Percentiles rank a stretch among this genome's conserved stretches.
Evolutionary conservation across 1,140 invertebrate genomes (phyloP).

Genomic region (Colletes gigas): DNA sequence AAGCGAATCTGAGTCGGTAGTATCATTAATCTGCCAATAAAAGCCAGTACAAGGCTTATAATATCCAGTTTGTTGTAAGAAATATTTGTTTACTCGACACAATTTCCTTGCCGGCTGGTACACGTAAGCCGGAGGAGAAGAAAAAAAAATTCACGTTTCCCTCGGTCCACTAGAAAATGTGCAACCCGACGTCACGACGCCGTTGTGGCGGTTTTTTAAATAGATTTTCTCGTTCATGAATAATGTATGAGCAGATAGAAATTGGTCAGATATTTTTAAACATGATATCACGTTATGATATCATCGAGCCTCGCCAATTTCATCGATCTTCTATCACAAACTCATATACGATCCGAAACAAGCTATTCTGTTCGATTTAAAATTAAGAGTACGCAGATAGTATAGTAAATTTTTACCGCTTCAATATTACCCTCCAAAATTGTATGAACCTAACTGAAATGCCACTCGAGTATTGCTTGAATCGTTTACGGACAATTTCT

Average conservation of each 20-base stretch:
- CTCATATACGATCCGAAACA: too few relatives aligned
- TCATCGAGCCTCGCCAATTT: too few relatives aligned
- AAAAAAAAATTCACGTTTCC: too few relatives aligned
- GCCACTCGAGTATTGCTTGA: too few relatives aligned
- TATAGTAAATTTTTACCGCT: too few relatives aligned
- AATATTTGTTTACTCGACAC: conserved; percentile 42
- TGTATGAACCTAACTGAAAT: too few relatives aligned
- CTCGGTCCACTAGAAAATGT: not conserved
- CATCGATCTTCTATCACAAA: not conserved
- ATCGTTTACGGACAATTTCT: too few relatives aligned
- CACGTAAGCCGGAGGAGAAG: too few relatives aligned
- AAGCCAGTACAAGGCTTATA: conserved; percentile 23
- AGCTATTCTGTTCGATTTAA: too few relatives aligned
- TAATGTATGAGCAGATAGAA: conserved; percentile 11
- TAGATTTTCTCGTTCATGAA: not conserved
- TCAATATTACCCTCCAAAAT: too few relatives aligned
- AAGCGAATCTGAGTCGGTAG: conserved; percentile 56
- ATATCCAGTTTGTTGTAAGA: conserved; percentile 50
- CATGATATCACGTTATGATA: conserved; percentile 23
- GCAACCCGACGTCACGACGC: not conserved
- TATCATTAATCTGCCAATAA: conserved; percentile 47
- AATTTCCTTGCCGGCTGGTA: conserved; percentile 4
- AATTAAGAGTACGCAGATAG: too few relatives aligned
- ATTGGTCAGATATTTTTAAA: conserved; percentile 24
- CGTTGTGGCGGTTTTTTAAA: not conserved